Percentiles rank a stretch among this genome's conserved stretches.
Evolutionary conservation across 2,797 vertebrate genomes (phyloP).

Genomic region (Enteromius viviparus): DNA sequence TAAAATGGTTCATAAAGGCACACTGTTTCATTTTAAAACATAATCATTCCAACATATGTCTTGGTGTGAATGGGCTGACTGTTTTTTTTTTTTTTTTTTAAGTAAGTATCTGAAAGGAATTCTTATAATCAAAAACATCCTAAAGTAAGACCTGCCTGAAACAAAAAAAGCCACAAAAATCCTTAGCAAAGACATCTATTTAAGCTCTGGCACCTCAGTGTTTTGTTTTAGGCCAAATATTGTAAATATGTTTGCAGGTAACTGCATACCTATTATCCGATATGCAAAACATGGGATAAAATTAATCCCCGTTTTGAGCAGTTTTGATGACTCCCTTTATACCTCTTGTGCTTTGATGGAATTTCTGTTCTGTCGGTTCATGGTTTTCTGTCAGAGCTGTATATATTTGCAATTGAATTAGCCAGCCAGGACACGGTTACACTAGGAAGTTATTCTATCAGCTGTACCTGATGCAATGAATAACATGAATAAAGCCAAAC

Average conservation of each 20-base stretch:
- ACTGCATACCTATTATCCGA: slow-evolving; percentile 15
- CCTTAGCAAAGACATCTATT: background rate
- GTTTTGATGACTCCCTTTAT: slow-evolving; percentile 39
- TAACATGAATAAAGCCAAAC: slow-evolving; percentile 32
- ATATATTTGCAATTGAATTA: slow-evolving; percentile 54
- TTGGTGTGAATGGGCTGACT: background rate
- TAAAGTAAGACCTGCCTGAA: background rate
- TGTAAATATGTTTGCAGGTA: slow-evolving; percentile 25
- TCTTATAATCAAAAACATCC: background rate
- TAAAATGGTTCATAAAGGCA: background rate
- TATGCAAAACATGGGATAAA: background rate
- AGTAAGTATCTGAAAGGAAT: background rate
- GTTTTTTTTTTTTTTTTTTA: background rate
- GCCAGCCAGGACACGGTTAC: slow-evolving; percentile 28
- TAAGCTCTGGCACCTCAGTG: background rate
- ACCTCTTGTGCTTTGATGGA: slow-evolving; percentile 42
- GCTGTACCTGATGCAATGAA: slow-evolving; percentile 32
- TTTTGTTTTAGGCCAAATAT: background rate
- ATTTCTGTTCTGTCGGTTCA: slow-evolving; percentile 40
- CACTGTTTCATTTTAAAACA: background rate
- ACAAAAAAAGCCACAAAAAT: background rate
- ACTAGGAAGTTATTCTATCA: slow-evolving; percentile 39
- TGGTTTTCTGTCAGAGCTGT: slow-evolving; percentile 33
- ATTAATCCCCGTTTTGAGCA: slow-evolving; percentile 7
- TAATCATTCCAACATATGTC: background rate